A percentile compares a stretch with the other conserved stretches of the same genome.
Evolutionary conservation across 64 coral and sea anemone genomes (phyloP).

Genomic region (Trachythela sp.): DNA sequence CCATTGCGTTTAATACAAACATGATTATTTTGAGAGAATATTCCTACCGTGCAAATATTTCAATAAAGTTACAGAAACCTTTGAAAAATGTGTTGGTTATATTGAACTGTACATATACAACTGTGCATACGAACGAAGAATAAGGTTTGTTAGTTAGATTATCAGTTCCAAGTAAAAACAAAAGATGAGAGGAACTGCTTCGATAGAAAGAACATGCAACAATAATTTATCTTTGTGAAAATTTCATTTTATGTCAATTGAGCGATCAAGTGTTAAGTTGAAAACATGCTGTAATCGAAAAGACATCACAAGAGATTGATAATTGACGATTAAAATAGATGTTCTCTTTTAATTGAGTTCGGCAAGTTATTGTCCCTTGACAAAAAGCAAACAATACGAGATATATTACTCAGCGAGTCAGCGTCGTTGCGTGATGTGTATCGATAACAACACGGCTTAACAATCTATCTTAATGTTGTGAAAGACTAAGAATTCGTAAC

Average conservation of each 20-base stretch:
- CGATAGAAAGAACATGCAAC: background rate
- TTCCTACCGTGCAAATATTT: background rate
- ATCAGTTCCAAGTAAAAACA: background rate
- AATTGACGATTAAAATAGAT: slow-evolving; percentile 2
- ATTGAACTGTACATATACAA: background rate
- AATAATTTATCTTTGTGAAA: background rate
- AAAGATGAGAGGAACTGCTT: background rate
- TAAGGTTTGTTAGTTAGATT: background rate
- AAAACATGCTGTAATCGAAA: background rate
- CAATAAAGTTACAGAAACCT: background rate
- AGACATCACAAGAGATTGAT: background rate
- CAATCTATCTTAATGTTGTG: background rate
- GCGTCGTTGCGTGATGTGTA: background rate
- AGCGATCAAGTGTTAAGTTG: background rate
- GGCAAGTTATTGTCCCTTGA: background rate
- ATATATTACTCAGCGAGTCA: background rate
- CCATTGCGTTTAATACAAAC: background rate
- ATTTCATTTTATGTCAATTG: background rate
- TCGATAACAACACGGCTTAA: background rate
- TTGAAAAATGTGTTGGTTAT: background rate
- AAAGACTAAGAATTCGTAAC: background rate
- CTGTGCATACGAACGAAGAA: background rate
- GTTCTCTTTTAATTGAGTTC: background rate
- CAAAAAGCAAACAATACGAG: background rate
- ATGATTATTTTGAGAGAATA: background rate